Evolutionary conservation across 2,888 invertebrate genomes (phyloP), one percentile per base, ranked within the genome.

Genomic region (Xestia rhomboidea): DNA sequence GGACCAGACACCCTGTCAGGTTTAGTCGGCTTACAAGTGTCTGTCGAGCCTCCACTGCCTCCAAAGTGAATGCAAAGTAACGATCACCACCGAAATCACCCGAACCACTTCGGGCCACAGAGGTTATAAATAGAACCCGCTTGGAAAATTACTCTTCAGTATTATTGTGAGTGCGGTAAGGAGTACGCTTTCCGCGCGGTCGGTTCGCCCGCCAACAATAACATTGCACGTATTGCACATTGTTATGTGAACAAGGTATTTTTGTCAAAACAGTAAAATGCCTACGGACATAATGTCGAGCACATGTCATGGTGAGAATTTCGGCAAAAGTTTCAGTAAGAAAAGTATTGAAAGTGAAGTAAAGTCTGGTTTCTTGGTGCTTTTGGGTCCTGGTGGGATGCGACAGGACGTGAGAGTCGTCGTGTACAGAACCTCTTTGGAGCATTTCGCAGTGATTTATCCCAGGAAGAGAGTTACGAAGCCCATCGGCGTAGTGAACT

Each of bases 361-460:
- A 81, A 97, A 97, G 93, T 97, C 97, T 81, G 97, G 97, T n/a
- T 97, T 97, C 90, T 95, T 97, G 94, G 97, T 97, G 85, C 94
- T 97, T 64, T 87, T 97, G 57, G 97, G 97, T 3, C 97, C 97
- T 70, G 97, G 96, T 79, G 97, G 97, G 86, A 96, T 97, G 89
- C 95, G 97, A 30, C 97, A 97, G 91, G 96, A 97, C 82, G 97
- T 97, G 10, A 96, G 97, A 88, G 97, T 97, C 83, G 97, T 97
- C 87, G 97, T 97, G 41, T 97, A 97, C 91, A 95, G 97, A 81
- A 97, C 97, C 10, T 97, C 97, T 67, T 93, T 97, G 89, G 97
- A 97, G 90, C 97, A 97, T 88, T 97, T 97, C 88, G 97, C 97
- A 2, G 97, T 97, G 13, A 97, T 97, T 49, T 97, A 97, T 85